Conservation (phyloP, 2,888 invertebrate genomes). For the Mythimna vitellina region DNA sequence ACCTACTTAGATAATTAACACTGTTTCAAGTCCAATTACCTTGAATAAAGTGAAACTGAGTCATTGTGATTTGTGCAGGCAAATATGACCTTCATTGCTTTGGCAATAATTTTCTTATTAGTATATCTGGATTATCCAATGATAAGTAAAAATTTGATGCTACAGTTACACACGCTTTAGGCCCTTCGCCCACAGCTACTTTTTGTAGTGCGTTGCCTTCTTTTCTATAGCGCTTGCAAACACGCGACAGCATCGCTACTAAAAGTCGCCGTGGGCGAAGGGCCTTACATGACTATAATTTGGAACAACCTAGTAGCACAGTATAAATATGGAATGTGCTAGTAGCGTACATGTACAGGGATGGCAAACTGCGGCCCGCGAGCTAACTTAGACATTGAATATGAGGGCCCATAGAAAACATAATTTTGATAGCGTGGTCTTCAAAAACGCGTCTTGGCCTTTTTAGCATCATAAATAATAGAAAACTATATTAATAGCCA, state of each 20-base stretch:
- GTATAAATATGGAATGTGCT: too few species aligned
- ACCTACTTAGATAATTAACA: neutral
- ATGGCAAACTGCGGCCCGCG: neutral
- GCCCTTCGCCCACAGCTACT: too few species aligned
- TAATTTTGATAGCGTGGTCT: neutral
- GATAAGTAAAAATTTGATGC: neutral
- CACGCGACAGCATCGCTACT: too few species aligned
- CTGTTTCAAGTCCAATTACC: conserved; percentile 27
- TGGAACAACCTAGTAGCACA: neutral
- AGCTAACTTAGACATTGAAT: too few species aligned
- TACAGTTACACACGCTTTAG: neutral
- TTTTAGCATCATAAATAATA: neutral
- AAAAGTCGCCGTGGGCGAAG: too few species aligned
- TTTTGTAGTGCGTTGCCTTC: too few species aligned
- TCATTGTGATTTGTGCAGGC: neutral
- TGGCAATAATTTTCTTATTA: neutral
- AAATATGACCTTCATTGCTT: conserved; percentile 23
- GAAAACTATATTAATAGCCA: neutral
- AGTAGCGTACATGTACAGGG: neutral
- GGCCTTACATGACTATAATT: too few species aligned
- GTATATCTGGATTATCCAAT: neutral
- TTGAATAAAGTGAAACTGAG: conserved; percentile 17
- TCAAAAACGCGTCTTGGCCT: neutral
- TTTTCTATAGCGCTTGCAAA: too few species aligned
- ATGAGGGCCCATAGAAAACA: neutral